Conservation (phyloP, 2,888 invertebrate genomes). For the Tipula helvola region DNA sequence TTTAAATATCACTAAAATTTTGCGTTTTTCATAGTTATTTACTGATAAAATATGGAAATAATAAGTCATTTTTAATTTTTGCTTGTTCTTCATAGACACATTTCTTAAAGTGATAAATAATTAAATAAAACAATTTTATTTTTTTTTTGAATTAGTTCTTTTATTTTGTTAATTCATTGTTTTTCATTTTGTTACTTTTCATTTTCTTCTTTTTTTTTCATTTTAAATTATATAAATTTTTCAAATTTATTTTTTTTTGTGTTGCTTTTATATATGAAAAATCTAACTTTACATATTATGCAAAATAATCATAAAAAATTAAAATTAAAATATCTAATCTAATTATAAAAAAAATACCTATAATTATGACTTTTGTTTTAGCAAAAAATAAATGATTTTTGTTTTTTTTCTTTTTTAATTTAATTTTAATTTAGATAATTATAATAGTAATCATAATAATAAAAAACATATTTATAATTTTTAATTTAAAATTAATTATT, state of each 20-base stretch:
- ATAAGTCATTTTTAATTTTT: too few species aligned
- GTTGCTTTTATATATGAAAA: neutral
- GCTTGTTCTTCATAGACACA: too few species aligned
- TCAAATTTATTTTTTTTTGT: neutral
- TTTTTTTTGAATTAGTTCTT: neutral
- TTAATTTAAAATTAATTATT: neutral
- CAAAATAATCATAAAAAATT: neutral
- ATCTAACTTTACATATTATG: neutral
- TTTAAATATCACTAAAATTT: too few species aligned
- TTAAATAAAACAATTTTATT: neutral
- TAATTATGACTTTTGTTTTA: slow-evolving; percentile 4
- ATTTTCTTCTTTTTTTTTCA: neutral
- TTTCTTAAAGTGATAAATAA: neutral
- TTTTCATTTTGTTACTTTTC: neutral
- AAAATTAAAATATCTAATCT: neutral
- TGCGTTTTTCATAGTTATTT: too few species aligned
- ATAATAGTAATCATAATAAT: neutral
- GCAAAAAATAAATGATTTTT: neutral
- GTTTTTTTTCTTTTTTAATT: neutral
- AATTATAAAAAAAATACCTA: neutral
- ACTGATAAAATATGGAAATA: too few species aligned
- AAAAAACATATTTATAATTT: neutral
- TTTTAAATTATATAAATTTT: neutral
- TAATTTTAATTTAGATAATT: neutral
- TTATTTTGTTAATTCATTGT: neutral